Conservation (phyloP, 2,113 vertebrate genomes). For the Cyprinodon variegatus region DNA sequence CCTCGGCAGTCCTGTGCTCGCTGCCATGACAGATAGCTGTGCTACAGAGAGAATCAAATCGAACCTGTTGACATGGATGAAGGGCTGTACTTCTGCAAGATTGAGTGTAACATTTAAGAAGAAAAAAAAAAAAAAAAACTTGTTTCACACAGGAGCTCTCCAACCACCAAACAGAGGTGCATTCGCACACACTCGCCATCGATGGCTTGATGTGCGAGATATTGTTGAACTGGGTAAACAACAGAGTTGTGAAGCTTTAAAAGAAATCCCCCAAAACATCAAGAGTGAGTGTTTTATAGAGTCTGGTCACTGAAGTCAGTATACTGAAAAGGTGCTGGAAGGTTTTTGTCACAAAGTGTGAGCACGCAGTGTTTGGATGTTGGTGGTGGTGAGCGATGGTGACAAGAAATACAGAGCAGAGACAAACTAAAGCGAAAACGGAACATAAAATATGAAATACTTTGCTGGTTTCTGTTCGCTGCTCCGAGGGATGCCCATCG, state of each 20-base stretch:
- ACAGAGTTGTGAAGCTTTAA: conserved; percentile 14
- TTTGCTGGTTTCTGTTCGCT: conserved; percentile 17
- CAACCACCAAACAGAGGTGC: conserved; percentile 22
- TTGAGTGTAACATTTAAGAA: conserved; percentile 37
- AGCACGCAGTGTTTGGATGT: background rate
- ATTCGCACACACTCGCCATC: conserved; percentile 11
- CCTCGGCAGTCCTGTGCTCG: conserved; percentile 25
- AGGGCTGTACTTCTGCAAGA: conserved; percentile 38
- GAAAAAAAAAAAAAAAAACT: conserved; percentile 1
- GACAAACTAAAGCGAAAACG: conserved; percentile 17
- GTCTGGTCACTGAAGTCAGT: conserved; percentile 26
- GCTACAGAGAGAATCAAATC: conserved; percentile 45
- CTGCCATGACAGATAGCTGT: conserved; percentile 44
- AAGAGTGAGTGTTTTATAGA: conserved; percentile 31
- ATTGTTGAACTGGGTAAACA: conserved; percentile 38
- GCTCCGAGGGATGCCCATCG: conserved; percentile 17
- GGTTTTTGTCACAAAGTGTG: conserved; percentile 29
- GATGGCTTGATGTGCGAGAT: conserved; percentile 37
- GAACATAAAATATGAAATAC: conserved; percentile 12
- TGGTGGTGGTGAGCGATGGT: background rate
- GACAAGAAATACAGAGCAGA: conserved; percentile 5
- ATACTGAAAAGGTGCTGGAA: conserved; percentile 1
- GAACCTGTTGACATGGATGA: conserved; percentile 47
- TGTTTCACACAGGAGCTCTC: conserved; percentile 43
- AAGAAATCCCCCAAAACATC: conserved; percentile 8